A percentile compares a stretch with the other conserved stretches of the same genome.
phyloP scores from a whole-genome alignment of 2,888 invertebrate genomes.

The Gandaritis pyraliata region DNA sequence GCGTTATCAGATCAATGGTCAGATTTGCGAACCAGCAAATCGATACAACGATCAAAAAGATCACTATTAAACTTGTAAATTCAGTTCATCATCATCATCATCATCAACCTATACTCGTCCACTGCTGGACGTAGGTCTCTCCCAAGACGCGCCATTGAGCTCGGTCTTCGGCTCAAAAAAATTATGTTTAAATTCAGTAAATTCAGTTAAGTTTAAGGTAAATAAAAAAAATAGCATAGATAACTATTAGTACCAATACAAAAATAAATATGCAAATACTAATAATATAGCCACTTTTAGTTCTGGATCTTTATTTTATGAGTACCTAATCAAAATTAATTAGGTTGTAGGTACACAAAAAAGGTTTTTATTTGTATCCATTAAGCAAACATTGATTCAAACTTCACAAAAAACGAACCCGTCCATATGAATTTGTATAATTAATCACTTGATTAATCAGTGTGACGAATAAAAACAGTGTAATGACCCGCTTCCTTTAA shows the following conservation, averaged over 20 bases:
- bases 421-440: conserved; percentile 78
- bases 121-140: too few relatives aligned
- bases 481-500: conserved; percentile 82
- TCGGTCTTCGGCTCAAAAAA: too few relatives aligned
- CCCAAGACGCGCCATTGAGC: too few relatives aligned
- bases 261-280: too few relatives aligned
- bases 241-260: too few relatives aligned
- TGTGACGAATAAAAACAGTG: conserved; percentile 83
- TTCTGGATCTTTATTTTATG: too few relatives aligned
- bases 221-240: too few relatives aligned
- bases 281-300: too few relatives aligned
- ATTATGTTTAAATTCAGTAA: too few relatives aligned
- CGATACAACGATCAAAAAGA: conserved; percentile 48
- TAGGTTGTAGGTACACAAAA: conserved; percentile 27
- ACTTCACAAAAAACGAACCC: conserved; percentile 63
- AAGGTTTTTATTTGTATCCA: conserved; percentile 34
- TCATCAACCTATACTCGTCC: too few relatives aligned
- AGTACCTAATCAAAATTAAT: conserved; percentile 20
- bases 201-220: too few relatives aligned
- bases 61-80: background rate
- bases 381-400: conserved; percentile 51
- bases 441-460: conserved; percentile 84
- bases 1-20: conserved; percentile 80
- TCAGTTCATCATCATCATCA: too few relatives aligned
- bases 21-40: conserved; percentile 68